Evolutionary conservation across 2,113 vertebrate species (phyloP), one percentile per base, ranked within the genome.

Genomic region (Progne subis): DNA sequence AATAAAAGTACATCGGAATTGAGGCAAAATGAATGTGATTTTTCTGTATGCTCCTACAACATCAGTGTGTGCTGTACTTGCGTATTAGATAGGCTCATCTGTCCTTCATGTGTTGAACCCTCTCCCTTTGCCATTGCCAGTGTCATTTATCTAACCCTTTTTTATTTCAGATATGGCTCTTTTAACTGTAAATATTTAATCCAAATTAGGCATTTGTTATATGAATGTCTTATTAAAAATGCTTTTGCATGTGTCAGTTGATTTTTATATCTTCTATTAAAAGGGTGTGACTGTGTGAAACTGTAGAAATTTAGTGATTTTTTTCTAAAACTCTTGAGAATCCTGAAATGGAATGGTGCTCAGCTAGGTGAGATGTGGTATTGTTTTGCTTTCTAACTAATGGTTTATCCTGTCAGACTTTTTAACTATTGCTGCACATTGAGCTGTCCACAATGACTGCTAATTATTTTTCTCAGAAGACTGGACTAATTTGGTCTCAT

Each of bases 371-470:
- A 93, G 80, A 60, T 70, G 46, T 78, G 85, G 60, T 93, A n/a
- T 68, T 86, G 75, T 95, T 95, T 92, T 81, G 90, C 94, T 93
- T 93, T 88, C 95, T 97, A 92, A 93, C 94, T 11, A 84, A 20
- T 69, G 49, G 77, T 96, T 96, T 95, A 96, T 81, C 72, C 74
- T 96, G 53, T 94, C 88, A 86, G 92, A 92, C 93, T 93, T 92
- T 81, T 34, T 92, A 95, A 96, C 94, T 94, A 75, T 74, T 96
- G 89, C 82, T 95, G 94, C 92, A 90, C 93, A 95, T 97, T 97
- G 96, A 97, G 94, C 96, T 96, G 96, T 96, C 94, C 96, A 97
- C 96, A 97, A 96, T 97, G 95, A 97, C 93, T 96, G 64, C 82
- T 97, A 96, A 95, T 96, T 90, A 52, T 96, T 95, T 95, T 97